phyloP scores from a whole-genome alignment of 1,140 invertebrate genomes.

The Caerostris extrusa region DNA sequence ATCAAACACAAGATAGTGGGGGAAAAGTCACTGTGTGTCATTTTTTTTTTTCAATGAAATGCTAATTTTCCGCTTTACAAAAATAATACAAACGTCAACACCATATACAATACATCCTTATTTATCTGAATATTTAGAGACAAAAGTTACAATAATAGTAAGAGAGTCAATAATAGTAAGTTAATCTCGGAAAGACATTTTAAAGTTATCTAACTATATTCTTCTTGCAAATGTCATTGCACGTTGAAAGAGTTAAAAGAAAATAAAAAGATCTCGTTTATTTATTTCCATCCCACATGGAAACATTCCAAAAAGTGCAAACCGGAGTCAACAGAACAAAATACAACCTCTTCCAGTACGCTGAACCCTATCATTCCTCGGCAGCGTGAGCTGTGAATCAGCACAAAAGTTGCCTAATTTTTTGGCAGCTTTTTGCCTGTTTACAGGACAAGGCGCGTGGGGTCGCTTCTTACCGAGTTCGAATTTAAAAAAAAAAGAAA shows the following conservation, averaged over 20 bases:
- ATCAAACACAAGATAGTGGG: too few species aligned
- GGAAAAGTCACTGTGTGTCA: too few species aligned
- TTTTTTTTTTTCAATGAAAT: too few species aligned
- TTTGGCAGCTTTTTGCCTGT: neutral
- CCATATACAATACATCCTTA: too few species aligned
- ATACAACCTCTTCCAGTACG: neutral
- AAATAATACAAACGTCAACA: too few species aligned
- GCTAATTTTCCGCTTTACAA: too few species aligned
- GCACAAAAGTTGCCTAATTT: slow-evolving; percentile 31
- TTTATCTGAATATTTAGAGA: too few species aligned
- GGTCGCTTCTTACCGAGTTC: slow-evolving; percentile 4
- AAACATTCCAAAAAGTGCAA: neutral
- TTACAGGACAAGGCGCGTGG: slow-evolving; percentile 46
- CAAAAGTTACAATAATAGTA: too few species aligned
- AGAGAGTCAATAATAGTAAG: too few species aligned
- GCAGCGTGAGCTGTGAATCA: neutral
- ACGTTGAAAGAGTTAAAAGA: neutral
- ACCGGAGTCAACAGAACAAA: neutral
- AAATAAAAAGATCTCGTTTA: neutral
- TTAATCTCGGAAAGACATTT: too few species aligned
- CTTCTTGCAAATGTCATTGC: neutral
- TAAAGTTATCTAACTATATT: neutral
- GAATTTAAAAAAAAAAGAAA: too few species aligned
- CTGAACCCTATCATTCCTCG: slow-evolving; percentile 17
- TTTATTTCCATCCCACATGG: neutral